Conservation (phyloP, 2,113 vertebrate species). For the Brienomyrus longianalis region DNA sequence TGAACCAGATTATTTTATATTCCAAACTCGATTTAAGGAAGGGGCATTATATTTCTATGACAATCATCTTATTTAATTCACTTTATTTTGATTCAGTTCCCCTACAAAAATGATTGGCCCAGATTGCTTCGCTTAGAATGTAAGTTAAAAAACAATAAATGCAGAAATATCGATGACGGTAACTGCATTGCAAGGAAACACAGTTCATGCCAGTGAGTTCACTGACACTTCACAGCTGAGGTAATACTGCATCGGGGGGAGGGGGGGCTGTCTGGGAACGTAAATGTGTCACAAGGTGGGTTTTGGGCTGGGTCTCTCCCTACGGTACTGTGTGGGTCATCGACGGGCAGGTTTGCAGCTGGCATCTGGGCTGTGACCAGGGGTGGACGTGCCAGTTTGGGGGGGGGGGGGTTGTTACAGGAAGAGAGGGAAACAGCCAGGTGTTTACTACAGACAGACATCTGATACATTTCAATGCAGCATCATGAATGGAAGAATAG, state of each 20-base stretch:
- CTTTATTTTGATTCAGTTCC: neutral
- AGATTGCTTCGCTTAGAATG: neutral
- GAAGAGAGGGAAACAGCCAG: neutral
- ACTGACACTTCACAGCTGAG: neutral
- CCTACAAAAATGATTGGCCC: neutral
- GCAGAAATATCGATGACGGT: neutral
- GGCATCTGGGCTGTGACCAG: neutral
- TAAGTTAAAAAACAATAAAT: neutral
- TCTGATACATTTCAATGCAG: neutral
- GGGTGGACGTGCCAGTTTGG: neutral
- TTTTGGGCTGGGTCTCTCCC: neutral
- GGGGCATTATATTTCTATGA: neutral
- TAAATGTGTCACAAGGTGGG: neutral
- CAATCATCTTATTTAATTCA: neutral
- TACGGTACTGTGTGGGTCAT: neutral
- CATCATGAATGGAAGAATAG: neutral
- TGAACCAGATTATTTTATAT: neutral
- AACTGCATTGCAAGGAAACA: neutral
- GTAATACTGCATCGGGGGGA: neutral
- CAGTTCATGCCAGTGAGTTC: neutral
- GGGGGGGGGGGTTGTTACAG: neutral
- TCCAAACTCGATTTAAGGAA: neutral
- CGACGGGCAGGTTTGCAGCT: neutral
- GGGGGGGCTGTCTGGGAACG: neutral
- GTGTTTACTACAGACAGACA: neutral